These are phyloP conservation scores for Sipha flava DNA, from an alignment of 1,140 invertebrate species.

Conservation along the genomic window DNA sequence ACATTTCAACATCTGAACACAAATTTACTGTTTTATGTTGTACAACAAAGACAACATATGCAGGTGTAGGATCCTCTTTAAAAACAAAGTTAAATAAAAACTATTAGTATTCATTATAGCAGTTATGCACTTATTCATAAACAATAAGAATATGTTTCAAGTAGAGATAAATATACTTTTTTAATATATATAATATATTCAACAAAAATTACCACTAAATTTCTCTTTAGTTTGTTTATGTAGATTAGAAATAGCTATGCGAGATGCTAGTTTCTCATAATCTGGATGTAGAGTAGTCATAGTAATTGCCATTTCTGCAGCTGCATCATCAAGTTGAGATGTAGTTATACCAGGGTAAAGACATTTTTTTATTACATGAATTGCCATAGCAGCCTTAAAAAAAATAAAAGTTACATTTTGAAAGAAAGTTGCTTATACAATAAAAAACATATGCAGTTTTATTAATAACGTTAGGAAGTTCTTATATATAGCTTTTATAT, in stretches of 20 bases:
- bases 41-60: no score
- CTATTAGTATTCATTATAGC: no score
- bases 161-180: no score
- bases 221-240: conserved; percentile 92
- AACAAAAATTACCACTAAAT: conserved; percentile 62
- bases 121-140: no score
- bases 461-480: no score
- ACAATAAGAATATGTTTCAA: no score
- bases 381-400: conserved; percentile 61
- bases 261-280: conserved; percentile 89
- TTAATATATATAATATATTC: no score
- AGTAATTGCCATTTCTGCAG: conserved; percentile 91
- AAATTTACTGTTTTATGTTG: no score
- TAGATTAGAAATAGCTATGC: conserved; percentile 93
- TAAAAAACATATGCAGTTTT: background rate
- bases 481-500: no score
- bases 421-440: background rate
- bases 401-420: background rate
- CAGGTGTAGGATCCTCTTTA: no score
- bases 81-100: no score
- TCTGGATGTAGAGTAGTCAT: conserved; percentile 96
- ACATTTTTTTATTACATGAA: conserved; percentile 55
- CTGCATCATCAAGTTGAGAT: conserved; percentile 91
- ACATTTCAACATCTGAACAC: no score
- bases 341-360: conserved; percentile 94